Evolutionary conservation across 1,140 invertebrate species (phyloP).

Genomic region (Philaenus spumarius): DNA sequence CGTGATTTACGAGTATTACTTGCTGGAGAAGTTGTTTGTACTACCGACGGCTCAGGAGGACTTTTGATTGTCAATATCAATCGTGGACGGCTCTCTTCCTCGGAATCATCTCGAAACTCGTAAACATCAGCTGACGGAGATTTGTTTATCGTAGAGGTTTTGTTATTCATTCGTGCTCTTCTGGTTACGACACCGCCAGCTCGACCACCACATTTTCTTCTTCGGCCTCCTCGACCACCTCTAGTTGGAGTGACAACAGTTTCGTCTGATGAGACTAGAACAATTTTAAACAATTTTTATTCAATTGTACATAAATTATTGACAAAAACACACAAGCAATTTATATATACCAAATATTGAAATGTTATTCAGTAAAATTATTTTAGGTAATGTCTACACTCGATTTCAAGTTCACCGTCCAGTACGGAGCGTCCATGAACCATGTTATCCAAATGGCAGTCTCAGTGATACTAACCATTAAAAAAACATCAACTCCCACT

Average conservation of each 20-base stretch:
- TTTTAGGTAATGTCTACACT: no score
- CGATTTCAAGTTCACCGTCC: no score
- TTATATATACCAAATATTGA: no score
- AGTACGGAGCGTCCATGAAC: no score
- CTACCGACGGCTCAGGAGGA: slow-evolving; percentile 38
- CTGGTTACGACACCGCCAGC: slow-evolving; percentile 43
- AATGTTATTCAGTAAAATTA: no score
- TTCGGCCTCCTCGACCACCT: slow-evolving; percentile 29
- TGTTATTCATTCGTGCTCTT: slow-evolving; percentile 34
- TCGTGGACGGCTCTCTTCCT: slow-evolving; percentile 62
- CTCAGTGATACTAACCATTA: no score
- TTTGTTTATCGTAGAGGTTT: slow-evolving; percentile 24
- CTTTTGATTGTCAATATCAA: slow-evolving; percentile 75
- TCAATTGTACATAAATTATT: neutral
- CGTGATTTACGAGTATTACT: slow-evolving; percentile 68
- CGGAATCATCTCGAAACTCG: slow-evolving; percentile 77
- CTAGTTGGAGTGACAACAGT: slow-evolving; percentile 7
- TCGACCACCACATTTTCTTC: slow-evolving; percentile 35
- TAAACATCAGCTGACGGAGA: slow-evolving; percentile 61
- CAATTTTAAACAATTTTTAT: neutral
- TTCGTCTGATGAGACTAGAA: neutral
- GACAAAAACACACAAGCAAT: neutral
- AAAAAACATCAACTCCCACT: no score
- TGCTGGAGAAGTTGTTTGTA: slow-evolving; percentile 36
- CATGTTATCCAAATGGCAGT: no score